phyloP scores from a whole-genome alignment of 2,113 vertebrate species.

The Oophaga pumilio region DNA sequence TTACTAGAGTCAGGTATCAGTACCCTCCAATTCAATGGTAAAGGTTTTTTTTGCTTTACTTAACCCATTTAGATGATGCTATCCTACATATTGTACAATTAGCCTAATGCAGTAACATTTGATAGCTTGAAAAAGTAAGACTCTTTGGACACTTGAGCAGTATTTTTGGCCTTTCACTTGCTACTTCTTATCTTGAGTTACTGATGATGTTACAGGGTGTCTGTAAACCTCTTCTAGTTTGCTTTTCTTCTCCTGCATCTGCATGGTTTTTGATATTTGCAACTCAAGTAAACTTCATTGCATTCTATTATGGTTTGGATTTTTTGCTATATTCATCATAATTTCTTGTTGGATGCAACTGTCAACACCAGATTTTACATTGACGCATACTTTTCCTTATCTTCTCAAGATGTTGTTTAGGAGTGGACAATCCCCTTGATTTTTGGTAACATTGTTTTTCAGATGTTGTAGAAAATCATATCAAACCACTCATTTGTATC shows the following conservation, averaged over 20 bases:
- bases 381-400: not conserved
- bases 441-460: not conserved
- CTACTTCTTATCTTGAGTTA: not conserved
- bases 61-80: not conserved
- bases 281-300: no score
- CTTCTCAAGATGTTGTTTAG: not conserved
- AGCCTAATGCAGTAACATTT: not conserved
- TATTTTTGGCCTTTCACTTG: not conserved
- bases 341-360: not conserved
- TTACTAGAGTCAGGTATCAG: no score
- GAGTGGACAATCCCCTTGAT: not conserved
- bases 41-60: no score
- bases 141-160: not conserved
- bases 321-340: not conserved
- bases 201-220: slow-evolving; percentile 1
- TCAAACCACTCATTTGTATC: not conserved
- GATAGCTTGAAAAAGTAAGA: slow-evolving; percentile 13
- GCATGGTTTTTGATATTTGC: no score
- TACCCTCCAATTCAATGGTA: no score
- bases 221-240: not conserved
- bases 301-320: not conserved
- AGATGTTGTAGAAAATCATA: not conserved
- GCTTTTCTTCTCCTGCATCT: no score
- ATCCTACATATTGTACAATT: not conserved
- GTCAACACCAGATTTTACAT: no score